These are phyloP conservation scores for Dendrocincla tyrannina DNA, from an alignment of 2,797 vertebrate species.

Conservation along the genomic window DNA sequence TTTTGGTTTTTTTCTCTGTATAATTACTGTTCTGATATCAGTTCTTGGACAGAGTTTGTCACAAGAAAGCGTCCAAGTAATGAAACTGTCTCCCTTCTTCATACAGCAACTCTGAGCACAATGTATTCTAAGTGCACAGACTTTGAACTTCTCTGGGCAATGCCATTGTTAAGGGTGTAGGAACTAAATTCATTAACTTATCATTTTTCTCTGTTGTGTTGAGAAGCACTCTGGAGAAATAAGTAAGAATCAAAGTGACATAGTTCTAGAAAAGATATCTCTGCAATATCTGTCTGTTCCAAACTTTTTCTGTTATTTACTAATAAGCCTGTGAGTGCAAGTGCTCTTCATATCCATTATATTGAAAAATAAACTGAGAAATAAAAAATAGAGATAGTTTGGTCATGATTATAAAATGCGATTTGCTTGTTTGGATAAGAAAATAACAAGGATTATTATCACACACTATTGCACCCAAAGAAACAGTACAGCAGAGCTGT, in stretches of 20 bases:
- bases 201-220: background rate
- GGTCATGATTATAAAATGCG: background rate
- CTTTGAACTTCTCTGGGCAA: background rate
- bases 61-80: background rate
- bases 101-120: background rate
- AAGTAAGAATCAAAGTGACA: background rate
- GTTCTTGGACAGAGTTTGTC: background rate
- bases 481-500: background rate
- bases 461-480: background rate
- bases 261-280: background rate
- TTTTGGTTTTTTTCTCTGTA: background rate
- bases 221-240: background rate
- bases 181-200: background rate
- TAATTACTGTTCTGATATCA: background rate
- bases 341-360: background rate
- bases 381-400: background rate
- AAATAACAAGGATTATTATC: background rate
- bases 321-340: background rate
- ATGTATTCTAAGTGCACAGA: background rate
- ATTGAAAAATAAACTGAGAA: background rate
- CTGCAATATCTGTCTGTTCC: background rate
- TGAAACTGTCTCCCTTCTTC: background rate
- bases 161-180: background rate
- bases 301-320: background rate
- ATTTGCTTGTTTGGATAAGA: background rate